These are phyloP conservation scores for Cepaea hortensis DNA, from an alignment of 2,888 invertebrate genomes.

Conservation along the genomic window DNA sequence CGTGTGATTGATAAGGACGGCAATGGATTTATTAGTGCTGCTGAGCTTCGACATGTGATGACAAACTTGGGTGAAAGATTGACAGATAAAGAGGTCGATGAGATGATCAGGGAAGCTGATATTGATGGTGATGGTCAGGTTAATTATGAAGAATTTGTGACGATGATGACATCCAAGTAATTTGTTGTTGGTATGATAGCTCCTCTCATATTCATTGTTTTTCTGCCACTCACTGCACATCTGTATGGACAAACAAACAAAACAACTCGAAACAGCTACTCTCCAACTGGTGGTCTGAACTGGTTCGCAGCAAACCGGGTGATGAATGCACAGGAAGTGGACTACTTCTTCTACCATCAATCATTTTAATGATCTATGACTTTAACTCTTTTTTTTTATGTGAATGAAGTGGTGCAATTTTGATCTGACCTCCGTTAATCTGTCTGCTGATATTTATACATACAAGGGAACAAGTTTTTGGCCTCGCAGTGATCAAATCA, in stretches of 20 bases:
- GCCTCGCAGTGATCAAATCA: too few relatives aligned
- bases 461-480: not conserved
- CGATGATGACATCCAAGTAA: constrained; percentile 71
- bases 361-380: constrained; percentile 16
- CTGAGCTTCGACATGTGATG: too few relatives aligned
- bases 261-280: constrained; percentile 47
- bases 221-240: constrained; percentile 44
- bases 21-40: too few relatives aligned
- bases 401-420: constrained; percentile 4
- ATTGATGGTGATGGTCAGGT: too few relatives aligned
- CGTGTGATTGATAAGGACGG: constrained; percentile 53
- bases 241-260: constrained; percentile 30
- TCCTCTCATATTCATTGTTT: constrained; percentile 45
- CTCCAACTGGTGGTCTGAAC: constrained; percentile 42
- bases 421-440: constrained; percentile 3
- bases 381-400: not conserved
- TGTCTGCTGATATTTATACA: constrained; percentile 49
- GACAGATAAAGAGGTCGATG: too few relatives aligned
- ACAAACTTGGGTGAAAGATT: too few relatives aligned
- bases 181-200: constrained; percentile 4
- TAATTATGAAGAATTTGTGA: constrained; percentile 67
- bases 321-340: constrained; percentile 20
- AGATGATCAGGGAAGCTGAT: too few relatives aligned
- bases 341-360: constrained; percentile 9
- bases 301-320: constrained; percentile 10